Evolutionary conservation across 1,140 invertebrate species (phyloP).

Genomic region (Zaprionus lachaisei): DNA sequence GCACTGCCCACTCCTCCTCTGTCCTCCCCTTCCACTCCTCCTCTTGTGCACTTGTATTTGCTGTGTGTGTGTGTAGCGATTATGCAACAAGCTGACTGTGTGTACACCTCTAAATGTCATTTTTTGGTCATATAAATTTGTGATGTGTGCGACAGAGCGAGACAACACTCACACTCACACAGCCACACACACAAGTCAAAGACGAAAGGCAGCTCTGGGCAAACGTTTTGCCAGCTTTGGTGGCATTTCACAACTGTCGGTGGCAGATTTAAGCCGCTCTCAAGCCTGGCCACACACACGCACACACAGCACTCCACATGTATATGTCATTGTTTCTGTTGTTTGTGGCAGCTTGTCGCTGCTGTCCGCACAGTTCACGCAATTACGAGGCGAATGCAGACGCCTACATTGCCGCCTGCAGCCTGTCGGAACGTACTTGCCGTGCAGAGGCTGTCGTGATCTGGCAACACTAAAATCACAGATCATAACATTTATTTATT

Average conservation of each 20-base stretch:
- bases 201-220: neutral
- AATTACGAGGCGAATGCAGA: constrained; percentile 34
- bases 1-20: neutral
- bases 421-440: neutral
- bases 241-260: constrained; percentile 36
- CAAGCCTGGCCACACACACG: constrained; percentile 7
- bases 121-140: constrained; percentile 60
- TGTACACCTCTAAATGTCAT: constrained; percentile 35
- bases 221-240: constrained; percentile 28
- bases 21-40: neutral
- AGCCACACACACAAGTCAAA: constrained; percentile 22
- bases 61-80: constrained; percentile 21
- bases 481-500: constrained; percentile 8
- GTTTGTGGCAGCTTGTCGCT: constrained; percentile 8
- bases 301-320: neutral
- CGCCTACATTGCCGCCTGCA: constrained; percentile 22
- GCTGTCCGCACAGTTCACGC: constrained; percentile 9
- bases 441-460: neutral
- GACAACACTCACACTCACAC: constrained; percentile 14
- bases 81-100: constrained; percentile 57
- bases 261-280: constrained; percentile 24
- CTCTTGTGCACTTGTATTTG: constrained; percentile 37
- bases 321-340: neutral
- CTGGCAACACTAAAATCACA: neutral
- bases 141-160: constrained; percentile 21